Conservation (phyloP, 1,140 invertebrate species). For the Drosophila mauritiana region DNA sequence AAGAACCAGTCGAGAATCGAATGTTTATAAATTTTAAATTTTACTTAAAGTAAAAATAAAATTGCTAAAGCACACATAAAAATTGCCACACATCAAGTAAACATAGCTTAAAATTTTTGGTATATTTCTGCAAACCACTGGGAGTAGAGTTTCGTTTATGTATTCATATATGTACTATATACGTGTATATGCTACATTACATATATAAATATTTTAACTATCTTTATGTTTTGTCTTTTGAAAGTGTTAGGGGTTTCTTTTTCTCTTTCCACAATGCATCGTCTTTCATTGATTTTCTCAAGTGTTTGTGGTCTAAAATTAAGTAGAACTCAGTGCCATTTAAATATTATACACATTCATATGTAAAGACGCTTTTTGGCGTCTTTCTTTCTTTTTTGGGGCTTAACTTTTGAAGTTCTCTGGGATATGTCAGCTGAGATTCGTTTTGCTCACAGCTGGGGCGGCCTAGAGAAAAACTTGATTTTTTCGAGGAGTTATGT, state of each 20-base stretch:
- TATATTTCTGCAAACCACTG: conserved; percentile 83
- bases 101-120: conserved; percentile 78
- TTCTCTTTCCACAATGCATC: conserved; percentile 10
- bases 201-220: conserved; percentile 76
- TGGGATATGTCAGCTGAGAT: conserved; percentile 47
- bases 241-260: conserved; percentile 24
- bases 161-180: conserved; percentile 43
- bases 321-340: conserved; percentile 84
- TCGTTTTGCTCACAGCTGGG: conserved; percentile 6
- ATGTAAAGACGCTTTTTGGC: conserved; percentile 35
- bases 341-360: conserved; percentile 72
- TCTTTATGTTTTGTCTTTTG: conserved; percentile 60
- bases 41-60: conserved; percentile 81
- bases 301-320: conserved; percentile 56
- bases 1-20: conserved; percentile 31
- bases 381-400: conserved; percentile 9
- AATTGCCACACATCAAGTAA: conserved; percentile 81
- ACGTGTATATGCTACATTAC: conserved; percentile 57
- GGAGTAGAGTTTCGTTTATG: conserved; percentile 67
- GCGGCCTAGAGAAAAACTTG: conserved; percentile 60
- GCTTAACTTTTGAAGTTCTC: conserved; percentile 55
- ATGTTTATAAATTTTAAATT: conserved; percentile 62
- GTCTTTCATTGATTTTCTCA: conserved; percentile 23
- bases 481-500: conserved; percentile 57
- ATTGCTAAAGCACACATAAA: conserved; percentile 76